Conservation (phyloP, 2,888 invertebrate species). For the Agapostemon virescens region DNA sequence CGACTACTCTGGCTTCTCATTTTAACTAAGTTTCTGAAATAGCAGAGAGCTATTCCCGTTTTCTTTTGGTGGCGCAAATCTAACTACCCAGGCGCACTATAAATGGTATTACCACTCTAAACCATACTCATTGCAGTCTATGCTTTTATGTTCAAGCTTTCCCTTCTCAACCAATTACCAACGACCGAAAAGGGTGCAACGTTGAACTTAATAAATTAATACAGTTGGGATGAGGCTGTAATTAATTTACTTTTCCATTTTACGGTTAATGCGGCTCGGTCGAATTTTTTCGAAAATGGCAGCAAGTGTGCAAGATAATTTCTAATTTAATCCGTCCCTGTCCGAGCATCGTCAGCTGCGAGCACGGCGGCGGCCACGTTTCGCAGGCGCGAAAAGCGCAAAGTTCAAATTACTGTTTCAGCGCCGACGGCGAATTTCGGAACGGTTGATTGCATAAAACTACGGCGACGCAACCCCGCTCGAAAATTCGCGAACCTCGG, state of each 20-base stretch:
- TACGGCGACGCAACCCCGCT: slow-evolving; percentile 22
- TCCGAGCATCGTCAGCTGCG: background rate
- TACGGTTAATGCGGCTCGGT: background rate
- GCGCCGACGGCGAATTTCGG: slow-evolving; percentile 25
- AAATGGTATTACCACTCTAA: background rate
- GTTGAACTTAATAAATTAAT: background rate
- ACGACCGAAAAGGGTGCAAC: background rate
- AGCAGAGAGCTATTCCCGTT: background rate
- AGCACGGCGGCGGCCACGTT: background rate
- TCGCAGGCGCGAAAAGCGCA: slow-evolving; percentile 28
- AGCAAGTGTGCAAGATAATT: slow-evolving; percentile 15
- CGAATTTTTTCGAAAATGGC: slow-evolving; percentile 10
- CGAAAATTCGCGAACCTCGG: slow-evolving; percentile 41
- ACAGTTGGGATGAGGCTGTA: background rate
- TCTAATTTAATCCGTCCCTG: slow-evolving; percentile 18
- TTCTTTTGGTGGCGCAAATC: background rate
- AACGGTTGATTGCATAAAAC: slow-evolving; percentile 43
- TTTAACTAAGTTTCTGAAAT: background rate
- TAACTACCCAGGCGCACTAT: background rate
- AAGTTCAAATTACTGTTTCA: slow-evolving; percentile 42
- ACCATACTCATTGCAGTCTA: background rate
- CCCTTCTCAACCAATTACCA: slow-evolving; percentile 1
- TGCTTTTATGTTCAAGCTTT: background rate
- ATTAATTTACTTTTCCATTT: background rate
- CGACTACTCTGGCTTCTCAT: background rate